These are phyloP conservation scores for Pteria penguin DNA, from an alignment of 2,888 invertebrate species.

Conservation along the genomic window DNA sequence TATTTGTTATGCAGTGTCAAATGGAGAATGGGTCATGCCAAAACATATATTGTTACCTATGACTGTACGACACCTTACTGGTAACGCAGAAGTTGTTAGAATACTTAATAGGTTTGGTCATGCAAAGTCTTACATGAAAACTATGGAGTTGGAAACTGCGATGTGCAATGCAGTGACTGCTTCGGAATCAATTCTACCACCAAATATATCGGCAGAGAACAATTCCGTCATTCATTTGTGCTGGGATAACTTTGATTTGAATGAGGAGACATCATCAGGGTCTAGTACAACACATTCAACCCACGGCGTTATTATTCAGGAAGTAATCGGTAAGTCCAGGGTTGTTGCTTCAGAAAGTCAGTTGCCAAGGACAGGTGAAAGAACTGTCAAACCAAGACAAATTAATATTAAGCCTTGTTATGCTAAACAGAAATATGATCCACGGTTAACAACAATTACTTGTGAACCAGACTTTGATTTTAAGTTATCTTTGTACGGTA, in stretches of 20 bases:
- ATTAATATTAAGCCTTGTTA: neutral
- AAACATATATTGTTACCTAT: neutral
- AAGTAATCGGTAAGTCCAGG: neutral
- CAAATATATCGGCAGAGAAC: too few relatives aligned
- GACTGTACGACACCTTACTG: neutral
- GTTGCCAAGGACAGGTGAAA: neutral
- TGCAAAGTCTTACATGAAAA: neutral
- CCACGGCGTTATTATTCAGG: conserved; percentile 3
- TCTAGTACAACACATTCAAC: conserved; percentile 4
- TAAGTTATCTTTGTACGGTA: neutral
- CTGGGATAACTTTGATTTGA: conserved; percentile 4
- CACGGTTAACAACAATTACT: neutral
- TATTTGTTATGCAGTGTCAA: neutral
- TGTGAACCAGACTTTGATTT: neutral
- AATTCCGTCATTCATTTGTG: too few relatives aligned
- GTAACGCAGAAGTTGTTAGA: neutral
- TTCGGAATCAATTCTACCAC: too few relatives aligned
- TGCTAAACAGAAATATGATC: neutral
- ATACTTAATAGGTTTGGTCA: conserved; percentile 11
- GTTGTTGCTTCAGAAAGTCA: neutral
- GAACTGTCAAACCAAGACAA: neutral
- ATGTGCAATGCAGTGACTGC: too few relatives aligned
- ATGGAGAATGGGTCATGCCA: neutral
- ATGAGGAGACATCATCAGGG: conserved; percentile 2
- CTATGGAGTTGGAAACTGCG: neutral